A percentile compares a stretch with the other conserved stretches of the same genome.
phyloP scores from a whole-genome alignment of 1,140 invertebrate genomes.

The Leucophenga varia region DNA sequence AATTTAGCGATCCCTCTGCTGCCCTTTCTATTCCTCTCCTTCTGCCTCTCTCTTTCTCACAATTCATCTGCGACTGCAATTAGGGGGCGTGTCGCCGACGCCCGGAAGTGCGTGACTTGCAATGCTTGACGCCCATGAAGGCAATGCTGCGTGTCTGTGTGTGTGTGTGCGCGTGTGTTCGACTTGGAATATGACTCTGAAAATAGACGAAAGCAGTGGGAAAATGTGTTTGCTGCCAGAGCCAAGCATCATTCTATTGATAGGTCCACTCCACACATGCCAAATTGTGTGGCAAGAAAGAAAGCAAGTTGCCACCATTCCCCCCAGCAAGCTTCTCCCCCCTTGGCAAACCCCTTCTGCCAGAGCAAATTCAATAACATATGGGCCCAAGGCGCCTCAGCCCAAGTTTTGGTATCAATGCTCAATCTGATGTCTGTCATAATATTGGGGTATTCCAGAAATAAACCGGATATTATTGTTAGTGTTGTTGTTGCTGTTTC shows the following conservation, averaged over 20 bases:
- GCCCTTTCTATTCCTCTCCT: not conserved
- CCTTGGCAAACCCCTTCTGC: no score
- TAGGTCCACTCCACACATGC: constrained; percentile 26
- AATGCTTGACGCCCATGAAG: constrained; percentile 17
- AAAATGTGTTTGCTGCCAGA: no score
- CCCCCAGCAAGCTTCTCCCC: no score
- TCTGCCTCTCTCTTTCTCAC: constrained; percentile 2
- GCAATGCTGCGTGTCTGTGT: not conserved
- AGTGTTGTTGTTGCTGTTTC: constrained; percentile 5
- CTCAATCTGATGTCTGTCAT: constrained; percentile 28
- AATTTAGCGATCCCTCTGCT: constrained; percentile 26
- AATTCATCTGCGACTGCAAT: constrained; percentile 21
- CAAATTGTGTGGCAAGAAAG: constrained; percentile 16
- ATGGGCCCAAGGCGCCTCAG: constrained; percentile 13
- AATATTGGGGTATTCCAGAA: constrained; percentile 19
- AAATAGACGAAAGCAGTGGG: constrained; percentile 2
- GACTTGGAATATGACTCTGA: constrained; percentile 20
- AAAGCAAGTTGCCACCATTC: constrained; percentile 11
- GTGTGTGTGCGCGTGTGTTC: constrained; percentile 6
- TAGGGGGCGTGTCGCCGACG: constrained; percentile 37
- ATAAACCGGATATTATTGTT: constrained; percentile 38
- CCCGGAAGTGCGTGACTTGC: constrained; percentile 48
- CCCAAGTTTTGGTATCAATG: constrained; percentile 9
- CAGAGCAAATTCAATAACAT: no score
- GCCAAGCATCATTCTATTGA: constrained; percentile 43